Conservation (phyloP, 2,113 vertebrate genomes). For the Mellivora capensis region DNA sequence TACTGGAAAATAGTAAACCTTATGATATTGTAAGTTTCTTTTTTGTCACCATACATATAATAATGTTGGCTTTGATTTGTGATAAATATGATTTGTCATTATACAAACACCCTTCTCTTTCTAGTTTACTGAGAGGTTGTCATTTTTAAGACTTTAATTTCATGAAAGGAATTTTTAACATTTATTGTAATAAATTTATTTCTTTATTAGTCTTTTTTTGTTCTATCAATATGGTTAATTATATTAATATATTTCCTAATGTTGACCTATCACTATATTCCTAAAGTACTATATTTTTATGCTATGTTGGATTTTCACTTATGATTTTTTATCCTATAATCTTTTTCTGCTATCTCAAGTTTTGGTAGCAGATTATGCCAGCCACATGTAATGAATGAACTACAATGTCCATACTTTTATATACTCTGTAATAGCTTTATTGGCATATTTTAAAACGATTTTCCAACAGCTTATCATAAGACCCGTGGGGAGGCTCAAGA, state of each 20-base stretch:
- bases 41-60: not conserved
- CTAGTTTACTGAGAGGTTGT: not conserved
- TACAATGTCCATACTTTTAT: not conserved
- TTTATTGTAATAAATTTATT: not conserved
- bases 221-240: not conserved
- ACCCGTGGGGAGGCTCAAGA: not conserved
- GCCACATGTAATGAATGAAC: not conserved
- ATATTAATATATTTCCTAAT: not conserved
- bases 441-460: not conserved
- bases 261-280: not conserved
- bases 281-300: constrained; percentile 8
- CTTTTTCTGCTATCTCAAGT: not conserved
- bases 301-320: not conserved
- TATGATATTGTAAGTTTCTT: not conserved
- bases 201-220: not conserved
- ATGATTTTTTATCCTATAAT: not conserved
- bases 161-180: not conserved
- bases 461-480: not conserved
- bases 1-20: not conserved
- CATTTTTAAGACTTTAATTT: not conserved
- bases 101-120: not conserved
- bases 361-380: not conserved
- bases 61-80: not conserved
- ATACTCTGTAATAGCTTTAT: not conserved
- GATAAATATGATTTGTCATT: not conserved